A percentile compares a stretch with the other conserved stretches of the same genome.
phyloP scores from a whole-genome alignment of 2,113 vertebrate species.

The Rhinogobius similis region DNA sequence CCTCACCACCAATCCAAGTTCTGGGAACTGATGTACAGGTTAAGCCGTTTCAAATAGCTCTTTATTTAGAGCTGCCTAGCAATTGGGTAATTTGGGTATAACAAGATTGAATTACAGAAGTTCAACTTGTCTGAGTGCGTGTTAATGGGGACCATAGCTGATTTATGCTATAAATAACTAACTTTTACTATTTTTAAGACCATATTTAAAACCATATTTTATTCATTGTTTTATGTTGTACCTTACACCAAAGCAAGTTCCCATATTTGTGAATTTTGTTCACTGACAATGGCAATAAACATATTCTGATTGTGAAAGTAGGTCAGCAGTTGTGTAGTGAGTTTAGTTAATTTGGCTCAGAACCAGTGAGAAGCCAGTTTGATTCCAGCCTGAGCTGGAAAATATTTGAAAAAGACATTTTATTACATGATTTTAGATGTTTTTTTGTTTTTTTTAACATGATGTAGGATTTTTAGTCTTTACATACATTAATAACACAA shows the following conservation, averaged over 20 bases:
- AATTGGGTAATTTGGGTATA: conserved; percentile 18
- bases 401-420: no score
- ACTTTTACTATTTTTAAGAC: background rate
- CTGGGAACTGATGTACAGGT: conserved; percentile 50
- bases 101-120: conserved; percentile 25
- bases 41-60: conserved; percentile 37
- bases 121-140: background rate
- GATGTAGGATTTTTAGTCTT: no score
- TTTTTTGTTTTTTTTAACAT: no score
- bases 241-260: no score
- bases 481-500: no score
- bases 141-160: background rate
- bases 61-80: conserved; percentile 32
- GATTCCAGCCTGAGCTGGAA: background rate
- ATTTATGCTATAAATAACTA: background rate
- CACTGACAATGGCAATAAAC: no score
- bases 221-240: no score
- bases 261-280: no score
- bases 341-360: background rate
- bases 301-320: no score
- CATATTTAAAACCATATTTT: no score
- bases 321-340: no score
- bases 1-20: conserved; percentile 46
- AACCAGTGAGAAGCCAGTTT: background rate
- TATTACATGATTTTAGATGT: no score